Conservation (phyloP, 2,888 invertebrate genomes). For the Phragmatobia fuliginosa region DNA sequence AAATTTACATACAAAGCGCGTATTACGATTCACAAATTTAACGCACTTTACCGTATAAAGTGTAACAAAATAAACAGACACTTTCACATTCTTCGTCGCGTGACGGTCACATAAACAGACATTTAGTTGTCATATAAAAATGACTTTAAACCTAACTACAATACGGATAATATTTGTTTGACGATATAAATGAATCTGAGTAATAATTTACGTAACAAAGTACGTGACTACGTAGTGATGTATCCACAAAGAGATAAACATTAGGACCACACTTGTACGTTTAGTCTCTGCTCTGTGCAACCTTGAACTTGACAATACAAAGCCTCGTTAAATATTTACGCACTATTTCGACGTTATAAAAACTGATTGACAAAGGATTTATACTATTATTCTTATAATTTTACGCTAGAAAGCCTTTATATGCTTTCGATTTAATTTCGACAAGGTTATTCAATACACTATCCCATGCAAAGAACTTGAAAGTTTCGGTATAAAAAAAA, state of each 20-base stretch:
- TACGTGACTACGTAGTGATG: slow-evolving; percentile 28
- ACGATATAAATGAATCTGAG: slow-evolving; percentile 15
- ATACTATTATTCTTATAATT: neutral
- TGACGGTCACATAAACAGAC: slow-evolving; percentile 63
- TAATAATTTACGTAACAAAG: slow-evolving; percentile 45
- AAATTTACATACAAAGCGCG: slow-evolving; percentile 25
- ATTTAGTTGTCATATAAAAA: slow-evolving; percentile 33
- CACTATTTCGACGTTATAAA: neutral
- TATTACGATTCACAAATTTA: slow-evolving; percentile 24
- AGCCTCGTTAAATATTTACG: slow-evolving; percentile 3
- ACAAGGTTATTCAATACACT: too few species aligned
- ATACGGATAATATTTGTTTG: slow-evolving; percentile 27
- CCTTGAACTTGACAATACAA: slow-evolving; percentile 48
- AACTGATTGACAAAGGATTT: neutral
- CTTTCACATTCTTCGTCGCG: slow-evolving; percentile 75
- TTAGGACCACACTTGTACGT: slow-evolving; percentile 17
- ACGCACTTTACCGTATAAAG: slow-evolving; percentile 32
- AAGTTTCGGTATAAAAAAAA: too few species aligned
- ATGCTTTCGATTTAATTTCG: neutral
- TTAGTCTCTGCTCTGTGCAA: slow-evolving; percentile 24
- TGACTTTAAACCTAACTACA: slow-evolving; percentile 7
- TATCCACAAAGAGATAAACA: slow-evolving; percentile 35
- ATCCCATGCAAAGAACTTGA: too few species aligned
- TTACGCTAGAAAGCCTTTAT: slow-evolving; percentile 9
- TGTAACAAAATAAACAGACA: slow-evolving; percentile 55